Evolutionary conservation across 2,888 invertebrate species (phyloP).

Genomic region (Biston betularia): DNA sequence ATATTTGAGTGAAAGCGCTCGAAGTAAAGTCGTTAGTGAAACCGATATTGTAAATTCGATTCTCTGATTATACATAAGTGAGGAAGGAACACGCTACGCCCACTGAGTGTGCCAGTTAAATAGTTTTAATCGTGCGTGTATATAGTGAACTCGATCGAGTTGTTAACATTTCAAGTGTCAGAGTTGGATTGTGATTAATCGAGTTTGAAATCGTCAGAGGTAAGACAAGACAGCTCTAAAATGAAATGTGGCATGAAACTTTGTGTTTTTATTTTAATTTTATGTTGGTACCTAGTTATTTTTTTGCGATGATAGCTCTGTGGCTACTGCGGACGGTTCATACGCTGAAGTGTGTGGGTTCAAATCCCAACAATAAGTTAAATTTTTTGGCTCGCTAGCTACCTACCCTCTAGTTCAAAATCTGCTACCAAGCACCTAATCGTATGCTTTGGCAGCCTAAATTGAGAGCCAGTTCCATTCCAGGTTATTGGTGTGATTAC

Average conservation of each 20-base stretch:
- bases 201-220: slow-evolving; percentile 3
- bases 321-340: too few species aligned
- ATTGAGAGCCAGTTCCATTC: too few species aligned
- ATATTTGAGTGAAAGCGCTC: slow-evolving; percentile 51
- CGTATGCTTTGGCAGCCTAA: too few species aligned
- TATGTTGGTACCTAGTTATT: not conserved
- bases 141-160: slow-evolving; percentile 44
- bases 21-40: slow-evolving; percentile 47
- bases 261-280: not conserved
- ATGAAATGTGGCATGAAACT: too few species aligned
- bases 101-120: slow-evolving; percentile 51
- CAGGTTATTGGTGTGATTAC: too few species aligned
- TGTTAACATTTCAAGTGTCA: slow-evolving; percentile 16
- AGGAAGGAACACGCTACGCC: slow-evolving; percentile 61
- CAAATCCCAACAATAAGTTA: too few species aligned
- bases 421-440: too few species aligned
- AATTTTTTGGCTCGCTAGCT: too few species aligned
- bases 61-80: slow-evolving; percentile 55
- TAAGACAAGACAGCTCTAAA: not conserved
- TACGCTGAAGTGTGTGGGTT: too few species aligned
- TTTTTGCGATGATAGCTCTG: too few species aligned
- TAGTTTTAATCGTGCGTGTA: slow-evolving; percentile 53
- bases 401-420: too few species aligned
- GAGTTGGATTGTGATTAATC: slow-evolving; percentile 2
- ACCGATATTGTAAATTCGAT: slow-evolving; percentile 56